phyloP scores from a whole-genome alignment of 53 echinoderm and acorn worm species.

The Apostichopus leukothele region DNA sequence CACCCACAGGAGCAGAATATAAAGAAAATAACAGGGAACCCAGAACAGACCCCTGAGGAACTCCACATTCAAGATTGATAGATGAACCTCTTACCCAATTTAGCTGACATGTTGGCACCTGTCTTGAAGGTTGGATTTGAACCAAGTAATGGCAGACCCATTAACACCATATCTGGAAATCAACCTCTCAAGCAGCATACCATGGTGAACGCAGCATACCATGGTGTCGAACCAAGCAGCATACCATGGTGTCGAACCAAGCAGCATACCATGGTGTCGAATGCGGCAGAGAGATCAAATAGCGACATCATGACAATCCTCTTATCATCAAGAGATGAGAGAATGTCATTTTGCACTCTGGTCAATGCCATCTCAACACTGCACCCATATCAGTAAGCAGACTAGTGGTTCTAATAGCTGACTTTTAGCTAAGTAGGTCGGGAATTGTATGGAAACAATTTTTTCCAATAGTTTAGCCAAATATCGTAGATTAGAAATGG shows the following conservation, averaged over 20 bases:
- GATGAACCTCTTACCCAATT: neutral
- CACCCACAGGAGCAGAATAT: neutral
- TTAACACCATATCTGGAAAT: too few relatives aligned
- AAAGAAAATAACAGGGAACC: neutral
- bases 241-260: too few relatives aligned
- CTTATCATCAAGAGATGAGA: neutral
- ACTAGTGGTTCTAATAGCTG: too few relatives aligned
- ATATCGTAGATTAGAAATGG: too few relatives aligned
- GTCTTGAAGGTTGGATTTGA: neutral
- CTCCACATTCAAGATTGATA: neutral
- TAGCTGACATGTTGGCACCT: neutral
- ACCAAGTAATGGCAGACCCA: too few relatives aligned
- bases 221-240: too few relatives aligned
- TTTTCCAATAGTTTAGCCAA: too few relatives aligned
- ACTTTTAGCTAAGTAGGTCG: too few relatives aligned
- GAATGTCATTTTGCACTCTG: neutral
- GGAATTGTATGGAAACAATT: too few relatives aligned
- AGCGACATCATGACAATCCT: neutral
- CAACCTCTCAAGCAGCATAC: too few relatives aligned
- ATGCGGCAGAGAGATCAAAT: neutral
- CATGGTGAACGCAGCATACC: too few relatives aligned
- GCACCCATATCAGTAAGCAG: neutral
- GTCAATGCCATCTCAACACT: neutral
- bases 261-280: neutral
- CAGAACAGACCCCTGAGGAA: neutral